A percentile compares a stretch with the other conserved stretches of the same genome.
Conservation (phyloP, 2,888 invertebrate species). For the Germaria angustata region DNA sequence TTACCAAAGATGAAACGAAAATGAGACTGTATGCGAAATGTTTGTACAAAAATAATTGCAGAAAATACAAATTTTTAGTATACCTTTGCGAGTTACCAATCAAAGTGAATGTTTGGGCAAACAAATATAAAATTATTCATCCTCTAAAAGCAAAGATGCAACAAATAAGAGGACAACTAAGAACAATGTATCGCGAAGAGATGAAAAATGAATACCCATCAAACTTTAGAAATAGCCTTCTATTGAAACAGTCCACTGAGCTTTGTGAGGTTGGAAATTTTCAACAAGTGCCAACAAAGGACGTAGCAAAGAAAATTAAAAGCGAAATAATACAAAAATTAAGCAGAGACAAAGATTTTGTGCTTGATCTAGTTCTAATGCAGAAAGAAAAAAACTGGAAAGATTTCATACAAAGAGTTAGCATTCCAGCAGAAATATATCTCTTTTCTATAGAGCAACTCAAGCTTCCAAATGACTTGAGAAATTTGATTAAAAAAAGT, state of each 20-base stretch:
- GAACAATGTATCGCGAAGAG: too few species aligned
- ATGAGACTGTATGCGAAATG: background rate
- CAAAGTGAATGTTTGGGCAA: background rate
- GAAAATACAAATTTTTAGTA: constrained; percentile 1
- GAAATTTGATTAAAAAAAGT: background rate
- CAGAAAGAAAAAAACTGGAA: background rate
- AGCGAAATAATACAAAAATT: background rate
- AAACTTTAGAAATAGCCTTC: background rate
- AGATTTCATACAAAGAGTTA: background rate
- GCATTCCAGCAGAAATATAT: constrained; percentile 3
- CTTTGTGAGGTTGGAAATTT: background rate
- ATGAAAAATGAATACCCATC: background rate
- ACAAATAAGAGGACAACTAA: background rate
- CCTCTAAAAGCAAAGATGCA: background rate
- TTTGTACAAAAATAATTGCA: background rate
- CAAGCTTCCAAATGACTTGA: background rate
- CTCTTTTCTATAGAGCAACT: background rate
- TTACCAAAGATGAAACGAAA: too few species aligned
- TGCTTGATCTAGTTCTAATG: background rate
- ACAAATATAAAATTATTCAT: background rate
- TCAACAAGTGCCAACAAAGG: background rate
- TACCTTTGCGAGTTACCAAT: background rate
- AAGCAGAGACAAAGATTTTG: background rate
- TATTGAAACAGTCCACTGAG: background rate
- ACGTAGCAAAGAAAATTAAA: background rate